Base-by-base conservation (phyloP, 2,797 vertebrate genomes). In the Hephaestus fuliginosus region DNA sequence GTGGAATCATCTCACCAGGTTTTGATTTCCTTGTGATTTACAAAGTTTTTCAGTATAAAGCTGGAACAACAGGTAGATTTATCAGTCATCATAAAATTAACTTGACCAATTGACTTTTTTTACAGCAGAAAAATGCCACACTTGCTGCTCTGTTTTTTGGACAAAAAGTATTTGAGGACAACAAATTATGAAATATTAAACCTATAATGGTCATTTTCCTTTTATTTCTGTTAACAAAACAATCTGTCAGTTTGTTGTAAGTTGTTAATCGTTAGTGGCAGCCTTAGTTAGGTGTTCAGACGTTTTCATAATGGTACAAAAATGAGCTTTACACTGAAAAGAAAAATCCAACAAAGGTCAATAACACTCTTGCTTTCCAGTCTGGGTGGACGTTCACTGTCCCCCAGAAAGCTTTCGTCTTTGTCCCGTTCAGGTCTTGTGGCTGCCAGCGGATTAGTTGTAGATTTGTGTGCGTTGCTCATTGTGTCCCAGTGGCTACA, bases 371-470 rank as follows among this genome's bases (percentile, higher is more conserved):
- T 25, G 28, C 0, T 3, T 46, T 65, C 20, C 49, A 55, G 56
- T 58, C 39, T 52, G 17, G 15, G 14, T 65, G 30, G 25, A 58
- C 30, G 8, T 49, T 61, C 11, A 9, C 25, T 46, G 39, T 60
- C 51, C 51, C 66, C 18, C 39, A 65, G 33, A 46, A 71, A 60
- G 43, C 62, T 74, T 79, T 44, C 4, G 71, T 81, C 33, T 82
- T 61, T 69, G 80, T 67, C 46, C 20, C 84, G 62, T 78, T 75
- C 39, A 36, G 75, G 80, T 76, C n/a, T 84, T 5, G 79, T 83
- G 33, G 67, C 71, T 74, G 46, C 81, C 51, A 70, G 64, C 63
- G 80, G 44, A 72, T 80, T 61, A 28, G 70, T 56, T 63, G 66
- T 74, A 55, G 14, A 43, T 76, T 15, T 44, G 9, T 12, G 49